Base-by-base conservation (phyloP, 2,113 vertebrate species). In the Nicator chloris region DNA sequence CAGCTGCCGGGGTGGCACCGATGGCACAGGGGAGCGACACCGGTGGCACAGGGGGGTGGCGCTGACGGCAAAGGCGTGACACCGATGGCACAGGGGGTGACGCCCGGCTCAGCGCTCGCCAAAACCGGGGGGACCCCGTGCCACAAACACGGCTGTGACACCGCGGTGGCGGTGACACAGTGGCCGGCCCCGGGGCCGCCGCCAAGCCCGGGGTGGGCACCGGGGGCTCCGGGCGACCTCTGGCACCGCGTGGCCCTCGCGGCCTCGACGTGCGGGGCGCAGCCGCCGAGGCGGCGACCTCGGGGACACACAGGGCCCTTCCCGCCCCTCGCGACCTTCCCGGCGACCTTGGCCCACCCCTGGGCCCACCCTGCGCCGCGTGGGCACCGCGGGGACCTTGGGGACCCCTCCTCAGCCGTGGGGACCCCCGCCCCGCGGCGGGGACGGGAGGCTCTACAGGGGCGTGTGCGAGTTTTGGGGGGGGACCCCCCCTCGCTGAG, bases 401-500 rank as follows among this genome's bases (percentile, higher is more conserved):
- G 20, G 54, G 54, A 56, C 78, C 28, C 50, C 10, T 5, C 45
- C 40, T 4, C 3, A 4, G 15, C 26, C 12, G 4, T 1, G 5
- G 78, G 44, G 44, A 78, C 39, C 90, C 14, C 35, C 30, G 3
- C 70, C 89, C 82, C 5, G 4, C 33, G 1, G 11, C 0, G 28
- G 4, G 4, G 22, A 3, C 27, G 10, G 0, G 8, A 24, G 19
- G 73, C 14, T 63, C n/a, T 40, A 2, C 26, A 1, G 21, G 40
- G 63, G 30, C 11, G 42, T 11, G 18, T 3, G 20, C 1, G 16
- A 51, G 70, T 2, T 64, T 82, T 33, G 10, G 81, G 85, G 51
- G 65, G 5, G 1, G 6, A 28, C 44, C 12, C 20, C 42, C 17
- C 1, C 3, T 13, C 3, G 0, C 13, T 0, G 12, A 11, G 63